Conservation (phyloP, 2,888 invertebrate species). For the Amaurobius ferox region DNA sequence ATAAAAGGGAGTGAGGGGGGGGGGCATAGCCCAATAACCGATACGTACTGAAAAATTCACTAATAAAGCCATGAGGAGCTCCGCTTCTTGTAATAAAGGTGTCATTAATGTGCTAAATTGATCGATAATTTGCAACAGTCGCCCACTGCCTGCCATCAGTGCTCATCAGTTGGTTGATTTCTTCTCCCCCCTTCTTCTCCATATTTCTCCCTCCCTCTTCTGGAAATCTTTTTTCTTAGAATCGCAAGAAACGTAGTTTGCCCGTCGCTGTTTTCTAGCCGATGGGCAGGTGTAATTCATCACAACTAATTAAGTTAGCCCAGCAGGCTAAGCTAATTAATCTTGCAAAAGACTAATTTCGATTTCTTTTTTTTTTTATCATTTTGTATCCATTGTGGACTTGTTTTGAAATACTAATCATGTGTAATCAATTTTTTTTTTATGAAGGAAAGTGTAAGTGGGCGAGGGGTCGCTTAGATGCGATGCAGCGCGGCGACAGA, state of each 20-base stretch:
- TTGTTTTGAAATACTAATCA: no score
- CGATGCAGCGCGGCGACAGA: no score
- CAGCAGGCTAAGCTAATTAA: background rate
- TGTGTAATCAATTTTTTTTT: no score
- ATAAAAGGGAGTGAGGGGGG: conserved; percentile 30
- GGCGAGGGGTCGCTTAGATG: no score
- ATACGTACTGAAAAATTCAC: conserved; percentile 66
- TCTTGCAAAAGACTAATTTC: conserved; percentile 1
- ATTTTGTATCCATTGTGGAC: no score
- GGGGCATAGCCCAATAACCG: conserved; percentile 56
- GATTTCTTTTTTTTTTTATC: no score
- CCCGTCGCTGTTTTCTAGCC: background rate
- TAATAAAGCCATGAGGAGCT: conserved; percentile 42
- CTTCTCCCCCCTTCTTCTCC: background rate
- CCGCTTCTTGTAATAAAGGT: conserved; percentile 63
- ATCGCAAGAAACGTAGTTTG: background rate
- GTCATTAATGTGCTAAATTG: conserved; percentile 52
- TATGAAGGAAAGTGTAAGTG: no score
- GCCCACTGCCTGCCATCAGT: conserved; percentile 36
- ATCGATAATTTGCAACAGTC: conserved; percentile 71
- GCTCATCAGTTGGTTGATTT: conserved; percentile 65
- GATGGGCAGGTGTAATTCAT: conserved; percentile 8
- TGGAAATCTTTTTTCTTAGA: background rate
- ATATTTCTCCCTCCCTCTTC: background rate
- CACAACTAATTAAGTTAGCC: conserved; percentile 6